Base-by-base conservation (phyloP, 2,113 vertebrate genomes). In the Turdus rufiventris region DNA sequence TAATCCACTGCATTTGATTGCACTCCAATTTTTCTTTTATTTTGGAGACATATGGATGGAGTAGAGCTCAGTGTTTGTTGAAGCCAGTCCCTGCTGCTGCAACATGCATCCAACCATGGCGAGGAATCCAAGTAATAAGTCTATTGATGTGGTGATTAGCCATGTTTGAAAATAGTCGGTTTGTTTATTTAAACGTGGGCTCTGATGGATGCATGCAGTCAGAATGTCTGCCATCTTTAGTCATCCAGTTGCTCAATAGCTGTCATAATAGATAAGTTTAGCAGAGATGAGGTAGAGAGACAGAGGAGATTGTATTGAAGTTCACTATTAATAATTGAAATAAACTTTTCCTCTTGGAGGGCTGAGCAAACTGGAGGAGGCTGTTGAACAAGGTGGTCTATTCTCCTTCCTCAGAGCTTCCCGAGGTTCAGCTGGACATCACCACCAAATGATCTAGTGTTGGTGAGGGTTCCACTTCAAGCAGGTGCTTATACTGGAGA, bases 91-190 rank as follows among this genome's bases (percentile, higher is more conserved):
- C 90, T 95, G 90, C 94, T 96, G 94, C 95, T 96, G 91, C 85
- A 96, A 71, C 95, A 92, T 73, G 93, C 53, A 81, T 86, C 91
- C 86, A 94, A 2, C 83, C 79, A 63, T 94, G 93, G 92, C 84
- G 14, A 93, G 86, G 86, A 91, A 92, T 91, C 65, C 86, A 83
- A 85, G 94, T 94, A 94, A 94, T 97, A 92, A 89, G 62, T 72
- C 86, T 92, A 72, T 75, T 95, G 89, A 95, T 97, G 96, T 95
- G 93, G 70, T 93, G 94, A 92, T 96, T 93, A 95, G 77, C 89
- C 26, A 16, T 94, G 91, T 97, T 96, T 93, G 95, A 92, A 97
- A 95, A 96, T 33, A 95, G 43, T 75, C 70, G 2, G 2, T 84
- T 94, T 97, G 94, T 96, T 97, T 95, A 43, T 92, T 92, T 91